Percentiles rank a stretch among this genome's conserved stretches.
These are phyloP conservation scores for Psammodynastes pulverulentus DNA, from an alignment of 2,113 vertebrate species.

Conservation along the genomic window DNA sequence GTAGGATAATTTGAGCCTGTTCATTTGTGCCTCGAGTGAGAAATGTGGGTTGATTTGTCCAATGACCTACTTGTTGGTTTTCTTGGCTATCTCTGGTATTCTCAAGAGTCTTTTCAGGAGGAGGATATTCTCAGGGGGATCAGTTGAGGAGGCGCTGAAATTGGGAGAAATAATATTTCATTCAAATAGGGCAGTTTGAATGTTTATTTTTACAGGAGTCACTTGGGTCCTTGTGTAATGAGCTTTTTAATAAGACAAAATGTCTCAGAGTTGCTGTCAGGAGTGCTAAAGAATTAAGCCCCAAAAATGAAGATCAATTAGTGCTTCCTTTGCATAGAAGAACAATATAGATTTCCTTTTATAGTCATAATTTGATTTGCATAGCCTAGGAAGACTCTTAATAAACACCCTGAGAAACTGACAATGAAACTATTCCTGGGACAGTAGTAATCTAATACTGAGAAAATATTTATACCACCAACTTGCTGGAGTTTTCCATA, in stretches of 20 bases:
- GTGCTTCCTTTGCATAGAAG: not conserved
- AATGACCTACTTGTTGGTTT: not conserved
- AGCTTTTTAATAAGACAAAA: not conserved
- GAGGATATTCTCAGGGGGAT: not conserved
- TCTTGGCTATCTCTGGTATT: not conserved
- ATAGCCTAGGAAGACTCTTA: not conserved
- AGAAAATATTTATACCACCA: not conserved
- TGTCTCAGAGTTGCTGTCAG: not conserved
- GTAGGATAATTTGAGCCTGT: not conserved
- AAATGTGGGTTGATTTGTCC: not conserved
- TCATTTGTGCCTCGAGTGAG: not conserved
- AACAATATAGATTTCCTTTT: not conserved
- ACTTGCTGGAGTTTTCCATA: not conserved
- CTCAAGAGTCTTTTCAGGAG: not conserved
- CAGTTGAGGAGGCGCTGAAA: not conserved
- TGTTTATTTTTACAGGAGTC: not conserved
- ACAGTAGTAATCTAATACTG: not conserved
- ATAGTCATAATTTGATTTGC: not conserved
- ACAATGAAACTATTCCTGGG: not conserved
- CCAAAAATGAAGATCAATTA: not conserved
- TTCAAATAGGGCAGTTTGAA: not conserved
- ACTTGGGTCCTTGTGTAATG: not conserved
- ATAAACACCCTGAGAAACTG: not conserved
- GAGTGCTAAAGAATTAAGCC: not conserved
- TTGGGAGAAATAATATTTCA: not conserved